Evolutionary conservation across 2,888 invertebrate species (phyloP).

Genomic region (Melieria omissa): DNA sequence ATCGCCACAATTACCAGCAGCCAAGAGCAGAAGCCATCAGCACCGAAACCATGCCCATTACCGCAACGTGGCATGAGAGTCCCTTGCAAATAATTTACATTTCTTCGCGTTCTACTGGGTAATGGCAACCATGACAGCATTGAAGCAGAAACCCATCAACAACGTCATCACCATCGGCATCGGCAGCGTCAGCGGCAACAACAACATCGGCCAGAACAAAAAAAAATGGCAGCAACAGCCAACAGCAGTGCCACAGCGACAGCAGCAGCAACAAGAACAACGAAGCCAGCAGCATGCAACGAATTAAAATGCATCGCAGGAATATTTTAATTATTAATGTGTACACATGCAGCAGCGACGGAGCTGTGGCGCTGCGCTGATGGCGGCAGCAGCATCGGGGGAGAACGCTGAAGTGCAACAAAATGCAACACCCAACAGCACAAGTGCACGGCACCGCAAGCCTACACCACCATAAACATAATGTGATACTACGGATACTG

Average conservation of each 20-base stretch:
- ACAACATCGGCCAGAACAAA: constrained; percentile 23
- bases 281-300: constrained; percentile 29
- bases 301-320: constrained; percentile 50
- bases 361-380: constrained; percentile 25
- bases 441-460: no score
- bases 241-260: constrained; percentile 28
- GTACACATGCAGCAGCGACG: constrained; percentile 39
- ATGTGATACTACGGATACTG: constrained; percentile 32
- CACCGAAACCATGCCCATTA: neutral
- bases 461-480: no score
- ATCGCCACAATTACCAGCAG: no score
- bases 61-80: constrained; percentile 21
- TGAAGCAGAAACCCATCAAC: constrained; percentile 45
- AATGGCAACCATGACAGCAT: constrained; percentile 42
- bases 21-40: no score
- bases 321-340: constrained; percentile 60
- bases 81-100: constrained; percentile 53
- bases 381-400: constrained; percentile 7
- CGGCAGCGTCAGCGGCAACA: neutral
- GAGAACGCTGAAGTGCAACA: neutral
- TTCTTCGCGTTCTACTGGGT: constrained; percentile 35
- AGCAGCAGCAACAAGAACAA: constrained; percentile 25
- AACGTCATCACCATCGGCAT: constrained; percentile 32
- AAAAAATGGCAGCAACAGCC: constrained; percentile 16
- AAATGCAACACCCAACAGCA: neutral